Evolutionary conservation across 2,888 invertebrate species (phyloP).

Genomic region (Mechanitis messenoides): DNA sequence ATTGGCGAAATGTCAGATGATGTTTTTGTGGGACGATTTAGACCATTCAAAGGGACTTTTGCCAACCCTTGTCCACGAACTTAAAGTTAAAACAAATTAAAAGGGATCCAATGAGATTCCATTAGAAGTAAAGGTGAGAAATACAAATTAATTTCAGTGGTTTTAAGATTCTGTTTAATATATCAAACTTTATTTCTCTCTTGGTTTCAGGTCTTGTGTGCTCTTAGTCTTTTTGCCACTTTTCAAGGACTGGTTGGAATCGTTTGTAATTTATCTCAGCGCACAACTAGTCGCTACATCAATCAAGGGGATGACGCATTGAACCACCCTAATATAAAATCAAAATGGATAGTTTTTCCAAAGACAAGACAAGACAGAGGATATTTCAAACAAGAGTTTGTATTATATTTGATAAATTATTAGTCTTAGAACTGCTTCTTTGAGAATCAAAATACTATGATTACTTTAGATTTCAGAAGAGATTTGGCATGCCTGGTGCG

Average conservation of each 20-base stretch:
- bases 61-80: no score
- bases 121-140: no score
- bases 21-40: no score
- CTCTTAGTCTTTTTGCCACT: conserved; percentile 23
- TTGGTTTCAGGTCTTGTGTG: conserved; percentile 21
- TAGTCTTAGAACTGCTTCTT: no score
- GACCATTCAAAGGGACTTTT: no score
- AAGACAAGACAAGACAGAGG: conserved; percentile 22
- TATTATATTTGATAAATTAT: not conserved
- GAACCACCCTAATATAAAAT: conserved; percentile 8
- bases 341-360: conserved; percentile 22
- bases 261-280: conserved; percentile 22
- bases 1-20: no score
- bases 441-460: no score
- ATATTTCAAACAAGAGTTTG: conserved; percentile 21
- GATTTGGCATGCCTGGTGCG: conserved; percentile 25
- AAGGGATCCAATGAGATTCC: no score
- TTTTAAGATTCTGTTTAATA: conserved; percentile 18
- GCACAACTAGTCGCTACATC: conserved; percentile 30
- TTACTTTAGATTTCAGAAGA: conserved; percentile 26
- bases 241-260: conserved; percentile 28
- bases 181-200: not conserved
- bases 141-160: no score
- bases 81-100: no score
- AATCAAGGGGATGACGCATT: conserved; percentile 25